Base-by-base conservation (phyloP, 2,888 invertebrate species). In the Plemyria rubiginata region DNA sequence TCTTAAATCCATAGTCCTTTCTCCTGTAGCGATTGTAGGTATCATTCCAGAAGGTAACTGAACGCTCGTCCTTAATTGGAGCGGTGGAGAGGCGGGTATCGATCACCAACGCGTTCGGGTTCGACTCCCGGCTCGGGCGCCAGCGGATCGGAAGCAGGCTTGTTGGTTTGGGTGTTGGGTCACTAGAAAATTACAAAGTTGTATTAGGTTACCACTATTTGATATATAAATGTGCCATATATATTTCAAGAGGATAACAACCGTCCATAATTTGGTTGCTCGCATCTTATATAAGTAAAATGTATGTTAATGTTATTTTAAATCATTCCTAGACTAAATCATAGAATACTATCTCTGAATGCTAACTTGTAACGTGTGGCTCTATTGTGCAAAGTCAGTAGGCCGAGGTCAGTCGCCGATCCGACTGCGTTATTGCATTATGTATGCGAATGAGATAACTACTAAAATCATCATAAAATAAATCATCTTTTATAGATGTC, bases 11-110 rank as follows among this genome's bases (percentile, higher is more conserved):
- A 46, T 84, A 83, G 48, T 72, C 65, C 66, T 73, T 82, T 61
- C 88, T 78, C 46, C 91, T 73, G 64, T 86, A 90, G 45, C 84
- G 82, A 52, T 79, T 80, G 71, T 92, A 92, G 0, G 88, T 90
- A 16, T 85, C 79, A 68, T 90, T 89, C 92, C 92, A 92, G 7
- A 92, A 79, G 0, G 70, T 59, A 3, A 89, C 78, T 0, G 86
- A 72, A 0, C 70, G 58, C 13, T 80, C 77, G 68, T 87, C 80
- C 90, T 88, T 89, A 68, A 92, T 77, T 0, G 83, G 86, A 1
- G 82, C 84, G 2, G 86, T 87, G 75, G 79, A 75, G 4, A 88
- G 66, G 38, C 73, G 70, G 4, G 70, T 49, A 77, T 88, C 90
- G 57, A 92, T 87, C 54, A 90, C 77, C 45, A 92, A 77, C 0